A percentile compares a stretch with the other conserved stretches of the same genome.
These are phyloP conservation scores for Suricata suricatta DNA, from an alignment of 2,113 vertebrate species.

Conservation along the genomic window DNA sequence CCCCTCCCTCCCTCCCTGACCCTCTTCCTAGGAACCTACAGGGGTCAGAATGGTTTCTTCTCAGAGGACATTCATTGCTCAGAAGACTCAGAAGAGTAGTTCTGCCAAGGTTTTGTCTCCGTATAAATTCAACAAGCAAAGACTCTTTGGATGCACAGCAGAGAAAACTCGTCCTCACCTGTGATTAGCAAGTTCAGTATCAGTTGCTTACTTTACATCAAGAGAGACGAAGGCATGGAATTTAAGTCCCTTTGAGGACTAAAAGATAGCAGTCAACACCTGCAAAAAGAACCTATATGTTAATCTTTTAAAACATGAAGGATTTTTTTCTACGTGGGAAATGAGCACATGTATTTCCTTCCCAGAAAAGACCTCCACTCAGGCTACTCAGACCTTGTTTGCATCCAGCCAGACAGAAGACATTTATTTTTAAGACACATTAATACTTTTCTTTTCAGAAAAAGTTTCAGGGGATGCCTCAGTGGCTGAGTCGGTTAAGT, in stretches of 20 bases:
- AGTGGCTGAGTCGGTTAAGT: too few species aligned
- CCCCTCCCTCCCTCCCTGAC: neutral
- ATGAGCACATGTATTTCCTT: neutral
- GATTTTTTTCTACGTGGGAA: neutral
- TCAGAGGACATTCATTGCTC: neutral
- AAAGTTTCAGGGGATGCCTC: neutral
- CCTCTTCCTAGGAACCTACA: neutral
- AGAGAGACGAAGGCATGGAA: neutral
- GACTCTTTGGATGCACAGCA: neutral
- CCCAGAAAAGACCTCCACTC: neutral
- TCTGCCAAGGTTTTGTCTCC: neutral
- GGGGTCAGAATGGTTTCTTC: neutral
- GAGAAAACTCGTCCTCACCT: neutral
- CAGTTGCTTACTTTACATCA: neutral
- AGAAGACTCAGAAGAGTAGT: neutral
- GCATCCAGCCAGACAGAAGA: neutral
- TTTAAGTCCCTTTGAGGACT: neutral
- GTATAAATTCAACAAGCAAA: neutral
- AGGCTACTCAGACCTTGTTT: neutral
- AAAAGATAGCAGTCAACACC: neutral
- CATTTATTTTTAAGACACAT: neutral
- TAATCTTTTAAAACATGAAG: neutral
- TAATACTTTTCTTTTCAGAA: constrained; percentile 7
- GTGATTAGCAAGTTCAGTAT: neutral
- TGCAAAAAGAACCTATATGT: neutral